phyloP scores from a whole-genome alignment of 2,113 vertebrate genomes.

The Scytalopus superciliaris region DNA sequence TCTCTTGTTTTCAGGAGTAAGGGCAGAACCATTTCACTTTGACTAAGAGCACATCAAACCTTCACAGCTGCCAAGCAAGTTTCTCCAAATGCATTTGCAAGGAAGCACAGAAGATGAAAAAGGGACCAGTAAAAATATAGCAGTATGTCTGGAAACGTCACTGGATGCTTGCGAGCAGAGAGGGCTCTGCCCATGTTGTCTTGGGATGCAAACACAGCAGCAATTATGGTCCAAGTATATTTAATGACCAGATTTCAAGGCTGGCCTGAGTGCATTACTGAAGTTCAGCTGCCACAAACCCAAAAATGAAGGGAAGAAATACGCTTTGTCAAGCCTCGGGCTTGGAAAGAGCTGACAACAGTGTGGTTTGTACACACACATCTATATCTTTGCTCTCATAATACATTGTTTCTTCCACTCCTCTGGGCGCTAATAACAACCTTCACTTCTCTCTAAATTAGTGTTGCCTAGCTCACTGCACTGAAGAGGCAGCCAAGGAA shows the following conservation, averaged over 20 bases:
- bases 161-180: neutral
- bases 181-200: neutral
- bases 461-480: neutral
- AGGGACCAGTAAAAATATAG: neutral
- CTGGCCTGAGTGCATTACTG: neutral
- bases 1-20: neutral
- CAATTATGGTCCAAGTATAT: neutral
- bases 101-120: neutral
- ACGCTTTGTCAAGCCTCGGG: neutral
- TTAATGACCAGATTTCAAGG: neutral
- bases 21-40: neutral
- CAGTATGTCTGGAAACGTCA: neutral
- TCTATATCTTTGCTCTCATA: neutral
- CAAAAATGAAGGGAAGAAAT: neutral
- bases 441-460: neutral
- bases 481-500: neutral
- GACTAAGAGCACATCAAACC: neutral
- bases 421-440: neutral
- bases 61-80: neutral
- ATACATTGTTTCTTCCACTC: neutral
- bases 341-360: neutral
- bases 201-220: neutral
- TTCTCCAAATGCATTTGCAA: neutral
- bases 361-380: neutral
- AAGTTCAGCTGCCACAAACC: neutral